These are phyloP conservation scores for Lacanobia wlatinum DNA, from an alignment of 2,888 invertebrate genomes.

Conservation along the genomic window DNA sequence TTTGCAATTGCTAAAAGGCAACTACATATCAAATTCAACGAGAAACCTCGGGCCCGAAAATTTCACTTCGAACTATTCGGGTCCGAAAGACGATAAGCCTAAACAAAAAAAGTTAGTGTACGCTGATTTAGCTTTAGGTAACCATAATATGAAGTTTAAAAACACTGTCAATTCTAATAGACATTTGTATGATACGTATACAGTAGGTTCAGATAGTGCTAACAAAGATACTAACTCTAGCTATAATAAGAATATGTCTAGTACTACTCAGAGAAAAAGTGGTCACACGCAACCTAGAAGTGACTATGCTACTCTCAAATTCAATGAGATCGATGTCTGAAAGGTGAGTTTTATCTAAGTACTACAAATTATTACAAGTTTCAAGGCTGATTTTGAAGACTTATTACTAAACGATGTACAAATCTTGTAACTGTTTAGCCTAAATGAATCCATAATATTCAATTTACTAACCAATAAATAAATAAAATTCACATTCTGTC, in stretches of 20 bases:
- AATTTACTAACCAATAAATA: too few species aligned
- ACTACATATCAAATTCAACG: slow-evolving; percentile 89
- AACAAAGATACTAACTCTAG: slow-evolving; percentile 85
- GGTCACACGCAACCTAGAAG: slow-evolving; percentile 79
- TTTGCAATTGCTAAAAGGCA: slow-evolving; percentile 86
- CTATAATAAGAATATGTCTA: slow-evolving; percentile 83
- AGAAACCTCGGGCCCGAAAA: slow-evolving; percentile 84
- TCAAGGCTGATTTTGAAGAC: slow-evolving; percentile 10
- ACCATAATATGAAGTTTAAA: slow-evolving; percentile 90
- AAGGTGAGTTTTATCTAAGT: slow-evolving; percentile 78
- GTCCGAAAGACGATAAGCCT: slow-evolving; percentile 85
- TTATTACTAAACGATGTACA: too few species aligned
- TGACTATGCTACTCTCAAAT: slow-evolving; percentile 89
- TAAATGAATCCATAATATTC: too few species aligned
- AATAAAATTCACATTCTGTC: too few species aligned
- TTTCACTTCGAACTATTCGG: slow-evolving; percentile 81
- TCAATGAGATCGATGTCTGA: slow-evolving; percentile 90
- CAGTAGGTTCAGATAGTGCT: slow-evolving; percentile 85
- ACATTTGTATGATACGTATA: slow-evolving; percentile 89
- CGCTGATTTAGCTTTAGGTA: slow-evolving; percentile 90
- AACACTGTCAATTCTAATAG: slow-evolving; percentile 91
- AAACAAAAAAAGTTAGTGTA: slow-evolving; percentile 90
- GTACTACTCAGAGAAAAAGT: slow-evolving; percentile 76
- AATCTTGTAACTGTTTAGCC: too few species aligned
- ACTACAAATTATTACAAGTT: background rate